Evolutionary conservation across 1,140 invertebrate genomes (phyloP), one percentile per base, ranked within the genome.

Genomic region (Galleria mellonella): DNA sequence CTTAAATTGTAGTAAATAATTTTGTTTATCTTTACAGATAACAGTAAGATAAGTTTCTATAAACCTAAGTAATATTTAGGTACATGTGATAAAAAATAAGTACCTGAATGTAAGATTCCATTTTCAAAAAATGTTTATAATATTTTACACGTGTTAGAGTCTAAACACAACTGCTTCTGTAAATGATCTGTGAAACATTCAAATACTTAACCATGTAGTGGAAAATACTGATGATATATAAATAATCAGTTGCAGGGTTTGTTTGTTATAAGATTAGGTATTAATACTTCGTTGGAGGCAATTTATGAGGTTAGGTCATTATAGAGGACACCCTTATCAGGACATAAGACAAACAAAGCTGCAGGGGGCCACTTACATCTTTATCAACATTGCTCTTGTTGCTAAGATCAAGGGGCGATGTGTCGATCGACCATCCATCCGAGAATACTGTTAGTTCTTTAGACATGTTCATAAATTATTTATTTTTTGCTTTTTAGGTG

Each of bases 361-460:
- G 69, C 81, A 73, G 81, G 79, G 79, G 81, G 66, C 60, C 60
- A 81, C 77, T 82, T 82, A 84, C 81, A 54, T 79, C 75, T 50
- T 77, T 84, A 81, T 84, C 77, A 31, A 38, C 64, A 12, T 66
- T 47, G 42, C 46, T 63, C 50, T 68, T 62, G 51, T 23, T 23
- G 17, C 17, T 23, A 23, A 67, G 77, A 70, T 84, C 81, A 81
- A 75, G 63, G 27, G 78, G 75, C 51, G 67, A 61, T 11, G 81
- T 84, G 56, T 84, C 81, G 49, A 78, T 82, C 47, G 81, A 74
- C 81, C 81, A 84, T 47, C 81, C 81, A 60, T 84, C 79, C 33
- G 71, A 61, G 59, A 64, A 74, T 42, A 55, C 59, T 50, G 47
- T 55, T 40, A 62, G 39, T 37, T 37, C 13, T 17, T 37, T 37